Evolutionary conservation across 2,888 invertebrate genomes (phyloP), one percentile per base, ranked within the genome.

Genomic region (Tiliacea citrago): DNA sequence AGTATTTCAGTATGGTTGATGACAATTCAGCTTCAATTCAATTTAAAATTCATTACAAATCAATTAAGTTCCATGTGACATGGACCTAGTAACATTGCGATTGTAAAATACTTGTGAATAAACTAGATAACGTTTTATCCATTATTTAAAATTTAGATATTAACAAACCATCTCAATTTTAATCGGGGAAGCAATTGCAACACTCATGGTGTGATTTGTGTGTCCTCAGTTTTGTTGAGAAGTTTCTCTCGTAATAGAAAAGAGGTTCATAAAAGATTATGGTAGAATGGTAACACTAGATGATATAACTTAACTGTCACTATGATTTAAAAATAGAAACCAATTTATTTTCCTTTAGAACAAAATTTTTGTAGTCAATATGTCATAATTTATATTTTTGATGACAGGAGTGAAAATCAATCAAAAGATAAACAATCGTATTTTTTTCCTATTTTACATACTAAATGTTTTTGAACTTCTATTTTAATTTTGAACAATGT

Each of bases 381-480:
- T 95, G 96, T 94, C 95, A 95, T 90, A 88, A 90, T 89, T 75
- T 90, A 89, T 91, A 91, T 92, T 92, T 92, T 94, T 95, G 94
- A 94, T 96, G 96, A 94, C 95, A 95, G 92, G 90, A 91, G 91
- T 91, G 91, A 92, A 93, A 94, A 94, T 92, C 89, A 91, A 88
- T 92, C 92, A 93, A 94, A 93, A 92, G 88, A 90, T 89, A 92
- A 94, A 91, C 90, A 90, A 85, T 89, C 90, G 86, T 91, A 88
- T 89, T 90, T 92, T n/a, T 91, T 91, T 90, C 89, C 84, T 91
- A 90, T 88, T 91, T 86, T 91, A 90, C 86, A 90, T 90, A 88
- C 90, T 93, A 90, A 88, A 91, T 90, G 91, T 92, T 94, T 94
- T 91, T 89, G 90, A 90, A 88, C 85, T 86, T 77, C 84, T 89